Evolutionary conservation across 2,797 vertebrate species (phyloP).

Genomic region (Pelodytes ibericus): DNA sequence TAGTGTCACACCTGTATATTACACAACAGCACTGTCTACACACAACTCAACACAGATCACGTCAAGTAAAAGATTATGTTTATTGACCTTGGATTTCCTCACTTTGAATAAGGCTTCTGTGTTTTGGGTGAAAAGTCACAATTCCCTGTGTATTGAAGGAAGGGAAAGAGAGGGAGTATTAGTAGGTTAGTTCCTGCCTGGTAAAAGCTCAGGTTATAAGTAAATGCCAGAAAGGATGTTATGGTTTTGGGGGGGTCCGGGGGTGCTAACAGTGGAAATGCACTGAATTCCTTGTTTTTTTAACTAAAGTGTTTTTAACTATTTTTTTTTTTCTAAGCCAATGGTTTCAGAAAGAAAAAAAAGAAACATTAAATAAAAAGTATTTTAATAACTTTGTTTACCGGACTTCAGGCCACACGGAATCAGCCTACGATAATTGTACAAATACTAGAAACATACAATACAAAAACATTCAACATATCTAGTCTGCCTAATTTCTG

Average conservation of each 20-base stretch:
- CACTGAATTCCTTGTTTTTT: not conserved
- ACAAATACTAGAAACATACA: too few species aligned
- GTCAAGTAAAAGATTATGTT: not conserved
- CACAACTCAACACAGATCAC: not conserved
- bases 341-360: too few species aligned
- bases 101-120: not conserved
- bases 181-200: not conserved
- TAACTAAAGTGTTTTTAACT: too few species aligned
- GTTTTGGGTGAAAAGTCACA: conserved; percentile 9
- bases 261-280: not conserved
- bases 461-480: too few species aligned
- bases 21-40: not conserved
- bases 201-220: not conserved
- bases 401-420: too few species aligned
- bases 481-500: too few species aligned
- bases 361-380: too few species aligned
- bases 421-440: too few species aligned
- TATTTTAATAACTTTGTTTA: too few species aligned
- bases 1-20: not conserved
- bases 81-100: conserved; percentile 1
- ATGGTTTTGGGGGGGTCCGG: not conserved
- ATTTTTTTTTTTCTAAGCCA: not conserved
- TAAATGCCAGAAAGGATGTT: not conserved
- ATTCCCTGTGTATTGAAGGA: not conserved
- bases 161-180: not conserved